phyloP scores from a whole-genome alignment of 2,113 vertebrate genomes.

The Xiphophorus couchianus region DNA sequence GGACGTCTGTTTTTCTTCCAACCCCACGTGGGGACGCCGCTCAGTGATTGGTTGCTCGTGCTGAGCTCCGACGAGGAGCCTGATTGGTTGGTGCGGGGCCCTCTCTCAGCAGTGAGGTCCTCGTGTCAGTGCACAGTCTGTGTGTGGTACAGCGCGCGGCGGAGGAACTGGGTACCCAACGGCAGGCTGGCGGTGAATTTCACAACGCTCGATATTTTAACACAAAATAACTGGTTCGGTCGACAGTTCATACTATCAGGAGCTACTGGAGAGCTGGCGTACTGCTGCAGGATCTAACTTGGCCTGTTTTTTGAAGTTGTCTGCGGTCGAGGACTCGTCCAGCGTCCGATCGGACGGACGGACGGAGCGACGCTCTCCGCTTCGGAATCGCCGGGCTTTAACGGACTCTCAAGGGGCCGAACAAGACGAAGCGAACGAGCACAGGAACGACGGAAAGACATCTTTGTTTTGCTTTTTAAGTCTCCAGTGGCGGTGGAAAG shows the following conservation, averaged over 20 bases:
- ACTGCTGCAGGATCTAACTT: constrained; percentile 40
- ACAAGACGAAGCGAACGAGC: constrained; percentile 19
- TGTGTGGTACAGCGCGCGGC: constrained; percentile 84
- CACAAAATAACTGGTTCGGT: constrained; percentile 3
- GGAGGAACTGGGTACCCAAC: constrained; percentile 69
- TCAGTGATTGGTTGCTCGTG: constrained; percentile 71
- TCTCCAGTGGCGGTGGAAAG: constrained; percentile 31
- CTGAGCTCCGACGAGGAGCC: constrained; percentile 67
- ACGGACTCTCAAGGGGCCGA: constrained; percentile 52
- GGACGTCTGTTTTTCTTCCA: background rate
- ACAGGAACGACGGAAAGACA: constrained; percentile 21
- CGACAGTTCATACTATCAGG: constrained; percentile 30
- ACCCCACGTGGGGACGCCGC: constrained; percentile 84
- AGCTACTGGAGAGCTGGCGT: constrained; percentile 38
- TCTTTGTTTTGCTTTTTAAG: constrained; percentile 20
- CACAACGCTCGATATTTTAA: constrained; percentile 62
- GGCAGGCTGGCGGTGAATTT: constrained; percentile 55
- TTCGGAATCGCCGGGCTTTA: constrained; percentile 59
- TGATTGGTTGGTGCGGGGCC: constrained; percentile 79
- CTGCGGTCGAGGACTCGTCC: constrained; percentile 31
- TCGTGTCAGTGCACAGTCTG: constrained; percentile 85
- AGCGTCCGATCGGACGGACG: constrained; percentile 42
- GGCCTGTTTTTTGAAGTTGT: constrained; percentile 57
- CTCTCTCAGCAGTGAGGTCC: constrained; percentile 86
- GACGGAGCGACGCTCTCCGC: constrained; percentile 56